phyloP scores from a whole-genome alignment of 2,113 vertebrate genomes.

The Plecturocebus donacophilus region DNA sequence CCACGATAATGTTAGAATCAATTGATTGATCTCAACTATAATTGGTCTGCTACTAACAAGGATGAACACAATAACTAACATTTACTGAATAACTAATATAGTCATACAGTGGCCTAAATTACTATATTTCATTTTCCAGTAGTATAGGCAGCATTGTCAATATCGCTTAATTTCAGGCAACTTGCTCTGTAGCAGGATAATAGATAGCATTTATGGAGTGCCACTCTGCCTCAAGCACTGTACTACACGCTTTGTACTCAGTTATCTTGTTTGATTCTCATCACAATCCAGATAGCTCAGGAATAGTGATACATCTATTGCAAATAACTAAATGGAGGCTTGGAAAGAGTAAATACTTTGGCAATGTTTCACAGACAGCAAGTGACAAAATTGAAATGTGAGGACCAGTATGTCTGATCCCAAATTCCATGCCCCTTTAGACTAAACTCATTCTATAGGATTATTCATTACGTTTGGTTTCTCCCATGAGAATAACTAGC shows the following conservation, averaged over 20 bases:
- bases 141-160: not conserved
- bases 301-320: not conserved
- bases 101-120: not conserved
- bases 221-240: not conserved
- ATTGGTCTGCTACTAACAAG: constrained; percentile 8
- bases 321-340: not conserved
- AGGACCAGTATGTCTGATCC: constrained; percentile 6
- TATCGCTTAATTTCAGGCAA: not conserved
- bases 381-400: constrained; percentile 7
- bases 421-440: constrained; percentile 11
- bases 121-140: not conserved
- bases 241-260: not conserved
- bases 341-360: constrained; percentile 8
- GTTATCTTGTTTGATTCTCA: constrained; percentile 38
- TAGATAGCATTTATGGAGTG: not conserved
- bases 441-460: not conserved
- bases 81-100: constrained; percentile 35
- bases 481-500: constrained; percentile 21
- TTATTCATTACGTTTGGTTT: constrained; percentile 25
- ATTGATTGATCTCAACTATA: constrained; percentile 5
- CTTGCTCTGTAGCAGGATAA: not conserved
- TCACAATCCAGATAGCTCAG: constrained; percentile 7
- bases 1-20: not conserved
- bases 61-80: constrained; percentile 20
- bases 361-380: not conserved